Evolutionary conservation across 2,113 vertebrate genomes (phyloP).

Genomic region (Oenanthe melanoleuca): DNA sequence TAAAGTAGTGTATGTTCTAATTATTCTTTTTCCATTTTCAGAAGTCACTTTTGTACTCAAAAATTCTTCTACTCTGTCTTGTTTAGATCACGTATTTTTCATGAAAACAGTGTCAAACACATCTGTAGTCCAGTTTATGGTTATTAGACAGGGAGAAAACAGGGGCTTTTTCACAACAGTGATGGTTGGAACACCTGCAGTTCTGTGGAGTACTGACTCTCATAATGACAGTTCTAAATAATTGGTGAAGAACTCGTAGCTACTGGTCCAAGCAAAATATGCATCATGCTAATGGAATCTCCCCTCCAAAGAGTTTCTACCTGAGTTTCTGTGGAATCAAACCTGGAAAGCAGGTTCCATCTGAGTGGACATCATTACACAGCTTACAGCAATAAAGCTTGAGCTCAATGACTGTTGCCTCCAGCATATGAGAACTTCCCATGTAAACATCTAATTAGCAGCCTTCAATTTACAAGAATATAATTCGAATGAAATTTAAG

Average conservation of each 20-base stretch:
- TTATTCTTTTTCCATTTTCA: not conserved
- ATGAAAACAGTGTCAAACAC: not conserved
- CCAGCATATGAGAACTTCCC: not conserved
- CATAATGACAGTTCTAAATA: not conserved
- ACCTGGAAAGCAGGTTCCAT: not conserved
- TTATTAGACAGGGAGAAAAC: not conserved
- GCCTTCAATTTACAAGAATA: slow-evolving; percentile 27
- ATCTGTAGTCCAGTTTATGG: not conserved
- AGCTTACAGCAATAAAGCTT: slow-evolving; percentile 8
- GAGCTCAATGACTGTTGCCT: not conserved
- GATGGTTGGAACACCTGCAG: not conserved
- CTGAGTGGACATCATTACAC: not conserved
- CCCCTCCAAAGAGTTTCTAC: not conserved
- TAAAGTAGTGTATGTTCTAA: not conserved
- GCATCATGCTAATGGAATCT: not conserved
- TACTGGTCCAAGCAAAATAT: not conserved
- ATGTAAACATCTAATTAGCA: slow-evolving; percentile 60
- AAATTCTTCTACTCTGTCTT: not conserved
- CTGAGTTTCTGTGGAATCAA: not conserved
- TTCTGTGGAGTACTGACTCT: not conserved
- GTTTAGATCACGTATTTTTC: not conserved
- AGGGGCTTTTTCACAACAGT: not conserved
- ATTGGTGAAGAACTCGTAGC: not conserved
- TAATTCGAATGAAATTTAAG: slow-evolving; percentile 24
- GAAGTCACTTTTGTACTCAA: not conserved